These are phyloP conservation scores for Melanotaenia duboulayi DNA, from an alignment of 2,113 vertebrate genomes.

Conservation along the genomic window DNA sequence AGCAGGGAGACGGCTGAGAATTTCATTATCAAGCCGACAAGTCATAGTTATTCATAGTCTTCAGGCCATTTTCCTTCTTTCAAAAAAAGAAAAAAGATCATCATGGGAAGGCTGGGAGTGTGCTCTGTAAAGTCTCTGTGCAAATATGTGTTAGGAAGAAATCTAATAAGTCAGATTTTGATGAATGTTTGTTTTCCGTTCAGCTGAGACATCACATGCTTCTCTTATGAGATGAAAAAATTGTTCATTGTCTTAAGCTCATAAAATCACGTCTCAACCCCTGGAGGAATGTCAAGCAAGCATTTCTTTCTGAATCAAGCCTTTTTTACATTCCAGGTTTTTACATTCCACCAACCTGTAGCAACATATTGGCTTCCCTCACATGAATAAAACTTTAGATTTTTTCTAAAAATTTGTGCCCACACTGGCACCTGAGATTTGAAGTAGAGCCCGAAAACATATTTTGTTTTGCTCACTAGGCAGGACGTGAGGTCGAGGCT, in stretches of 20 bases:
- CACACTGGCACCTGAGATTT: not conserved
- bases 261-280: conserved; percentile 5
- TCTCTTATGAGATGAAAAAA: conserved; percentile 25
- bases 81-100: not conserved
- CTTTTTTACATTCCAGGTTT: not conserved
- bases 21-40: conserved; percentile 33
- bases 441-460: conserved; percentile 7
- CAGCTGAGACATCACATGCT: conserved; percentile 18
- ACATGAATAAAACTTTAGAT: not conserved
- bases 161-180: conserved; percentile 37
- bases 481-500: conserved; percentile 64
- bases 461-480: conserved; percentile 2
- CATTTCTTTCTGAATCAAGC: not conserved
- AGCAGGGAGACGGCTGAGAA: not conserved
- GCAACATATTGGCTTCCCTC: not conserved
- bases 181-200: conserved; percentile 39
- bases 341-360: not conserved
- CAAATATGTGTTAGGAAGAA: not conserved
- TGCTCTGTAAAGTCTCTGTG: not conserved
- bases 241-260: not conserved
- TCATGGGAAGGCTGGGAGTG: not conserved
- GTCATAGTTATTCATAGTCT: conserved; percentile 9
- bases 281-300: conserved; percentile 14
- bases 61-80: not conserved
- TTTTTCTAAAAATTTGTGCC: fast-evolving